phyloP scores from a whole-genome alignment of 2,888 invertebrate genomes.

The Argyresthia albistria region DNA sequence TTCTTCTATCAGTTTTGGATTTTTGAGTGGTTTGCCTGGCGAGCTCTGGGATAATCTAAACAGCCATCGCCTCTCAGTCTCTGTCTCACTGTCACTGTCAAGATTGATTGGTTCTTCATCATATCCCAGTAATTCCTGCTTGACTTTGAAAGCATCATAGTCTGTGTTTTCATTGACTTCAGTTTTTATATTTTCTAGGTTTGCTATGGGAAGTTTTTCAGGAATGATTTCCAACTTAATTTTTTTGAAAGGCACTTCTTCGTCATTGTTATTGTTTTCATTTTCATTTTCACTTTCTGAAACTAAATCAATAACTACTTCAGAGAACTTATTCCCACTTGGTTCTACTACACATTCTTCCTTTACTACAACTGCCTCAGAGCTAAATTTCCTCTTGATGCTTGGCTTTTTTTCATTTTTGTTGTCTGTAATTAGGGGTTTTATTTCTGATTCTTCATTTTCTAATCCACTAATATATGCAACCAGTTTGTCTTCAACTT shows the following conservation, averaged over 20 bases:
- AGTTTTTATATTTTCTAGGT: conserved; percentile 24
- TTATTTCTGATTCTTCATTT: conserved; percentile 6
- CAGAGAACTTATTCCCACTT: conserved; percentile 9
- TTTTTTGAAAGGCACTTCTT: conserved; percentile 20
- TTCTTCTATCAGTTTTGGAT: conserved; percentile 16
- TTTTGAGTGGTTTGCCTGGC: conserved; percentile 43
- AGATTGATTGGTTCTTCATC: conserved; percentile 47
- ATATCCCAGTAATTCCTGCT: conserved; percentile 16
- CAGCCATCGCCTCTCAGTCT: conserved; percentile 57
- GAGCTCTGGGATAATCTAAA: conserved; percentile 66
- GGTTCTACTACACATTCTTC: background rate
- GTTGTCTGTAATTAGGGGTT: background rate
- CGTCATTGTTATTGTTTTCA: conserved; percentile 7
- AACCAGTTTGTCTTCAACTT: conserved; percentile 29
- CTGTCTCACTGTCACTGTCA: conserved; percentile 64
- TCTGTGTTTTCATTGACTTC: conserved; percentile 19
- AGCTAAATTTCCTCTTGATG: conserved; percentile 34
- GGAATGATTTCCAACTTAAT: conserved; percentile 25
- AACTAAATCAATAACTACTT: conserved; percentile 25
- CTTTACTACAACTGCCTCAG: background rate
- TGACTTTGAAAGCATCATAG: conserved; percentile 1
- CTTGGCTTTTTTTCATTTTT: conserved; percentile 1
- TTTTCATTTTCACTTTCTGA: conserved; percentile 42
- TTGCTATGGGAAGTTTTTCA: conserved; percentile 15
- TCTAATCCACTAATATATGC: conserved; percentile 15